These are phyloP conservation scores for Corythoichthys intestinalis DNA, from an alignment of 2,113 vertebrate genomes.

Conservation along the genomic window DNA sequence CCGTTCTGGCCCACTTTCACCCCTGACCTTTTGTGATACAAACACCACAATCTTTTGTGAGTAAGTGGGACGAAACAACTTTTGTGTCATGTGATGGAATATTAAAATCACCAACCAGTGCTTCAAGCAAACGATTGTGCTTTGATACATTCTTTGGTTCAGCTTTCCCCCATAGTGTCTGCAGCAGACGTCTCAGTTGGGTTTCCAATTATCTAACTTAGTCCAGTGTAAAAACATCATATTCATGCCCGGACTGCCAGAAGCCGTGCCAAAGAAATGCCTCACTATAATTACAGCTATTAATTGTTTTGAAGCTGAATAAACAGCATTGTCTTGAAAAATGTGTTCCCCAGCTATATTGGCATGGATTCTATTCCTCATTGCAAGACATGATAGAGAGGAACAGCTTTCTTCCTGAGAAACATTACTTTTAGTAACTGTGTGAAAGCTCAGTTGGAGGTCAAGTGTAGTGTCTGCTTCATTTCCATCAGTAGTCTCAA, in stretches of 20 bases:
- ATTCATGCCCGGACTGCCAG: slow-evolving; percentile 5
- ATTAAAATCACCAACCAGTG: not conserved
- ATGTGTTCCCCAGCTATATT: not conserved
- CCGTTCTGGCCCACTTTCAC: too few relatives aligned
- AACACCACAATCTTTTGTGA: too few relatives aligned
- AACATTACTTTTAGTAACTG: slow-evolving; percentile 8
- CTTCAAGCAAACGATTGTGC: not conserved
- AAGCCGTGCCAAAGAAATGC: slow-evolving; percentile 17
- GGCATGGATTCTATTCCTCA: not conserved
- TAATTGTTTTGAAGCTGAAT: slow-evolving; percentile 20
- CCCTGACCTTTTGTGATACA: too few relatives aligned
- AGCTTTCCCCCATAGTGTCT: not conserved
- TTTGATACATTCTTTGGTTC: not conserved
- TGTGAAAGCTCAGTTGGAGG: slow-evolving; percentile 37
- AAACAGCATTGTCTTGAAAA: not conserved
- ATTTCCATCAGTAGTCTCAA: slow-evolving; percentile 6
- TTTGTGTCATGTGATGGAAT: too few relatives aligned
- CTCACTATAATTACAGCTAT: slow-evolving; percentile 7
- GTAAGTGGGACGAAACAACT: too few relatives aligned
- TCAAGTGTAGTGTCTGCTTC: slow-evolving; percentile 41
- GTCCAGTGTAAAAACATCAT: slow-evolving; percentile 42
- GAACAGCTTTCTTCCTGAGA: not conserved
- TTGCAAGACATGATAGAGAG: not conserved
- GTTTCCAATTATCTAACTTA: slow-evolving; percentile 39
- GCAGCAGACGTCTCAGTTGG: slow-evolving; percentile 24